Evolutionary conservation across 2,888 invertebrate genomes (phyloP), one percentile per base, ranked within the genome.

Genomic region (Philhelius pedissequus): DNA sequence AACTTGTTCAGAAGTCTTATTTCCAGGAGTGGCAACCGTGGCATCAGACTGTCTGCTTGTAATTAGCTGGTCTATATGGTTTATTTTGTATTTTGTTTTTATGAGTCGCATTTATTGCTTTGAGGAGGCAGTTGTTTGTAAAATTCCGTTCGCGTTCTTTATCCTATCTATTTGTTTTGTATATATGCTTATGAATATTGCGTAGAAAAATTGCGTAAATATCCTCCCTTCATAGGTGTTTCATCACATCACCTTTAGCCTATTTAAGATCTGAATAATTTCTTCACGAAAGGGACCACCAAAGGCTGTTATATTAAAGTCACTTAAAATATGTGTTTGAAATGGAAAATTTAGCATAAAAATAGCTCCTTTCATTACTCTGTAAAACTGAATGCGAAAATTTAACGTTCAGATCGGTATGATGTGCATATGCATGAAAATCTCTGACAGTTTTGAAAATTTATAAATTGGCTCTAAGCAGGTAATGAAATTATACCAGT

Each of bases 401-500:
- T 66, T 66, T 71, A 71, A 71, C 56, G 40, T 5, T 30, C 20
- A 27, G 3, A 7, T 1, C 18, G 5, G 3, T 25, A 25, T 2
- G 35, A 9, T 43, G 18, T 64, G 18, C 56, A 27, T 32, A 22
- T 35, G 25, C 50, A 45, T 20, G 48, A 25, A 13, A 45, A 13
- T 9, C 11, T 30, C 18, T 43, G 18, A 1, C 68, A 68, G 45
- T 38, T 48, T 48, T 64, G 48, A 32, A 35, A 38, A 54, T 38
- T 38, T 64, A 78, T 71, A 52, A 68, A 74, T 74, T 74, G 74
- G n/a, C 74, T 54, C 20, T 69, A 38, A 68, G 60, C 74, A 62
- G 79, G 74, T 74, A 80, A 74, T 74, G 60, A 74, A 68, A 80
- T 80, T 74, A 74, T 54, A 40, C 45, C 43, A 60, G 79, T 74